phyloP scores from a whole-genome alignment of 2,888 invertebrate species.

The Gastrophysa polygoni region DNA sequence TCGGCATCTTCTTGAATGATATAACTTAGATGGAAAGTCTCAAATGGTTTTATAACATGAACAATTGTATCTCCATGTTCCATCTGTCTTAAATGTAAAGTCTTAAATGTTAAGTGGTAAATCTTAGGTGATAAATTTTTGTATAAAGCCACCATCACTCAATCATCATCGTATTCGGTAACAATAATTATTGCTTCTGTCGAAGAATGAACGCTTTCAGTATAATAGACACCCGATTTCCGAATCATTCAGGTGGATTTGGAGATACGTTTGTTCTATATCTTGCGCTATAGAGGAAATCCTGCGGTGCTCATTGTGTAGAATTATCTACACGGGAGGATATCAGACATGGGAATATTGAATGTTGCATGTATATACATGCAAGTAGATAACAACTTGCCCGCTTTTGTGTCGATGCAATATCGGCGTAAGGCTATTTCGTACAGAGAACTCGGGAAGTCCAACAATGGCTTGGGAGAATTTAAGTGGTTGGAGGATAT shows the following conservation, averaged over 20 bases:
- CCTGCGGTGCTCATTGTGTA: constrained; percentile 46
- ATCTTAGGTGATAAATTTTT: no score
- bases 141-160: no score
- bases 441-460: not conserved
- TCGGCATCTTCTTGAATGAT: no score
- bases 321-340: constrained; percentile 41
- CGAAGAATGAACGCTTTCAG: no score
- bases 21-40: no score
- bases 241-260: constrained; percentile 44
- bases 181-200: no score
- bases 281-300: constrained; percentile 46
- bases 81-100: no score
- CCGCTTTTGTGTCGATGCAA: not conserved
- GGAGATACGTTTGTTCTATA: constrained; percentile 47
- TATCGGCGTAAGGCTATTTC: not conserved
- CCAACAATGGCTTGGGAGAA: not conserved
- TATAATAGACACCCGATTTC: constrained; percentile 34
- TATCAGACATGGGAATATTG: constrained; percentile 5
- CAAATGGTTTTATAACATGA: no score
- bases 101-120: no score
- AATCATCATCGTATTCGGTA: no score
- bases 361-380: constrained; percentile 1
- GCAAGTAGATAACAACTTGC: not conserved
- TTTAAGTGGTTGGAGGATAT: not conserved
- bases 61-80: no score